Conservation (phyloP, 2,797 vertebrate species). For the Bufotes viridis region DNA sequence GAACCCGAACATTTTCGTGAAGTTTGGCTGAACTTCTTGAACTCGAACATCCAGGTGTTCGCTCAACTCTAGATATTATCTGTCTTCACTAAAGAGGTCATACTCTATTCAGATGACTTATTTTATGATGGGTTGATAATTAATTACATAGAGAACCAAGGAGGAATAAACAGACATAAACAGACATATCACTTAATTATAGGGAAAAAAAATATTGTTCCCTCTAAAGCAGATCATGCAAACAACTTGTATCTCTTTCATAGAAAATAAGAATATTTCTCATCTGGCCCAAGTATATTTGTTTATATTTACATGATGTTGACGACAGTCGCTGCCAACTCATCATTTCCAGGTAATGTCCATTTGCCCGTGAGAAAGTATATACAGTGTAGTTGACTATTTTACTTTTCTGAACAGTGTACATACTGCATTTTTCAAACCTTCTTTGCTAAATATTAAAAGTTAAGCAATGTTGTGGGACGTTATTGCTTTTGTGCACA, state of each 20-base stretch:
- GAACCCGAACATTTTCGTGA: no score
- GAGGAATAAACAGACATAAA: not conserved
- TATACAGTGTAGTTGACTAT: not conserved
- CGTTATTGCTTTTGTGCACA: no score
- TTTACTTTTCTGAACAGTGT: not conserved
- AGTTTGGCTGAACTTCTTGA: no score
- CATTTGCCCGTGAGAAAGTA: not conserved
- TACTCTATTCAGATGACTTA: not conserved
- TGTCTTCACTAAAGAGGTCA: not conserved
- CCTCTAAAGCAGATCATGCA: not conserved
- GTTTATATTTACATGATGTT: not conserved
- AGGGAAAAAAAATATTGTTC: not conserved
- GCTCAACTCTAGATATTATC: no score
- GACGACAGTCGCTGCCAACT: no score
- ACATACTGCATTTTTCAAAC: not conserved
- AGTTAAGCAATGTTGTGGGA: not conserved
- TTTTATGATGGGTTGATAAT: not conserved
- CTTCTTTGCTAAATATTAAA: not conserved
- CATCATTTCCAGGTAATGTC: not conserved
- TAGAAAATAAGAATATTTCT: not conserved
- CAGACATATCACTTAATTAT: not conserved
- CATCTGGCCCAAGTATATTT: not conserved
- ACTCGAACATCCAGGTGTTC: no score
- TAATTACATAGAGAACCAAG: not conserved
- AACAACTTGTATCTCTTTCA: slow-evolving; percentile 1